Conservation (phyloP, 2,888 invertebrate species). For the Sarcophaga variegata region DNA sequence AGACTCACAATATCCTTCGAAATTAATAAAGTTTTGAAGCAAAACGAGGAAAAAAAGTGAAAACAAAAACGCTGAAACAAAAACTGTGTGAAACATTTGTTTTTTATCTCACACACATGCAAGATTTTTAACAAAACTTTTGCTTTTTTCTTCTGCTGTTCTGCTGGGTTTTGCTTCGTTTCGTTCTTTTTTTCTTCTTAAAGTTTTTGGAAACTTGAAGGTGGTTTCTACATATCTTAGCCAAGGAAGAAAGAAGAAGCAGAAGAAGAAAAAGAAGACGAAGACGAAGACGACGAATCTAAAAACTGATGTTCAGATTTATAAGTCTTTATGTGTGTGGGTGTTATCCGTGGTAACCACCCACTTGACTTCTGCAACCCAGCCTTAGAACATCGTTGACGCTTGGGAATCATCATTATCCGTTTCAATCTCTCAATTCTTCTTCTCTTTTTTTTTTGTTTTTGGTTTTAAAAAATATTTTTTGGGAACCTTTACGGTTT, state of each 20-base stretch:
- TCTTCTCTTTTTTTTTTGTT: constrained; percentile 29
- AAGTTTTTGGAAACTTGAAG: constrained; percentile 26
- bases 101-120: constrained; percentile 63
- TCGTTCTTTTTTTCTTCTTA: background rate
- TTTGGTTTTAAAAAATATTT: background rate
- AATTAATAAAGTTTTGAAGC: background rate
- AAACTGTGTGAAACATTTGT: constrained; percentile 67
- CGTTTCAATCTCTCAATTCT: constrained; percentile 66
- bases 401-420: constrained; percentile 69
- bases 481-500: background rate
- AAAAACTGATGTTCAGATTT: constrained; percentile 36
- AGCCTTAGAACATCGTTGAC: constrained; percentile 64
- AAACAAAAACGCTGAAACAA: constrained; percentile 11
- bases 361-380: constrained; percentile 74
- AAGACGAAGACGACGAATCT: background rate
- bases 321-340: constrained; percentile 57
- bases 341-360: constrained; percentile 68
- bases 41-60: background rate
- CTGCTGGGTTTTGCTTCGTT: background rate
- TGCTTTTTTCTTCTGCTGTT: background rate
- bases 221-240: constrained; percentile 53
- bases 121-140: constrained; percentile 43
- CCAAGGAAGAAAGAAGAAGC: constrained; percentile 13
- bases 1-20: no score
- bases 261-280: background rate